Evolutionary conservation across 2,888 invertebrate genomes (phyloP).

Genomic region (Acanthosepion pharaonis): DNA sequence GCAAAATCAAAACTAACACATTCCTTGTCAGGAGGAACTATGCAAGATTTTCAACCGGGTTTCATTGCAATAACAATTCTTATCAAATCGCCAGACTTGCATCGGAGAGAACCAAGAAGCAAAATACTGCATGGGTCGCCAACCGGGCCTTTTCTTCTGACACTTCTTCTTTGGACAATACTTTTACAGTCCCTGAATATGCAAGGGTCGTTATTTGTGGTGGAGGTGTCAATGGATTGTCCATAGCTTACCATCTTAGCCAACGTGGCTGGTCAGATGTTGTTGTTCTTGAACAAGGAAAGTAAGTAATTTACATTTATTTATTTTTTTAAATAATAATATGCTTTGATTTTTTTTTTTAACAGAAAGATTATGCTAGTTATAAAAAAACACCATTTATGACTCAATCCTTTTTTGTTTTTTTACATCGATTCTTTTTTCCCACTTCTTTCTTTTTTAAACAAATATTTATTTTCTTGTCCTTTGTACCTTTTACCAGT

Average conservation of each 20-base stretch:
- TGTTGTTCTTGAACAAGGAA: slow-evolving; percentile 88
- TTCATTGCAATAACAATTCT: background rate
- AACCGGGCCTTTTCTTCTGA: background rate
- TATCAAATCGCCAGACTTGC: background rate
- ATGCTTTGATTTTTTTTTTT: background rate
- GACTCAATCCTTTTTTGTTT: too few relatives aligned
- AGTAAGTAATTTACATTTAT: slow-evolving; percentile 76
- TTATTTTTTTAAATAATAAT: background rate
- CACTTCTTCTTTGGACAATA: background rate
- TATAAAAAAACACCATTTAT: too few relatives aligned
- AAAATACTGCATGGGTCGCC: background rate
- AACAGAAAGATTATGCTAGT: background rate
- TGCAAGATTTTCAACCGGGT: background rate
- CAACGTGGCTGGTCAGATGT: slow-evolving; percentile 86
- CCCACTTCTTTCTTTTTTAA: too few relatives aligned
- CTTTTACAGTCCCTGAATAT: slow-evolving; percentile 75
- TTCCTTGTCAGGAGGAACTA: background rate
- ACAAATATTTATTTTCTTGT: too few relatives aligned
- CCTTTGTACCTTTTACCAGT: too few relatives aligned
- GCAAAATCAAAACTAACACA: background rate
- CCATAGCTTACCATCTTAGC: slow-evolving; percentile 92
- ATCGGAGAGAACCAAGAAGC: background rate
- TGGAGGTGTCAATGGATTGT: slow-evolving; percentile 92
- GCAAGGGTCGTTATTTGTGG: slow-evolving; percentile 90
- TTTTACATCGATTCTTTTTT: too few relatives aligned